These are phyloP conservation scores for Bugulina stolonifera DNA, from an alignment of 2,888 invertebrate species.

Conservation along the genomic window DNA sequence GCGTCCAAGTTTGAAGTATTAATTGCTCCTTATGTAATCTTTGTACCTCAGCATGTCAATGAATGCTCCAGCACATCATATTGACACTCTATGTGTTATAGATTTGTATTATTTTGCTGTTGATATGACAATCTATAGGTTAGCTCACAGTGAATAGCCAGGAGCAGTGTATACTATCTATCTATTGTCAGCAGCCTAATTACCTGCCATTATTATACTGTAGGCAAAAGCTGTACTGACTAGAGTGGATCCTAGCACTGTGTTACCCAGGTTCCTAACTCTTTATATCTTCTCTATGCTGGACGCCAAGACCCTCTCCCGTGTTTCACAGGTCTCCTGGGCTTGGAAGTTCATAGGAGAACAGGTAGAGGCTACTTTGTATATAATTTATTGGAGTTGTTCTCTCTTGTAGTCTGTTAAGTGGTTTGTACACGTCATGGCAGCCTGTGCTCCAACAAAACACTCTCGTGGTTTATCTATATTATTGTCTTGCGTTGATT, in stretches of 20 bases:
- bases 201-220: neutral
- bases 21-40: no score
- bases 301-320: slow-evolving; percentile 47
- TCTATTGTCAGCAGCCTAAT: neutral
- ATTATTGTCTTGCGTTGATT: neutral
- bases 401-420: no score
- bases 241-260: slow-evolving; percentile 41
- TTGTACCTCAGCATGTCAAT: no score
- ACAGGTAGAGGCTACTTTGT: no score
- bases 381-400: no score
- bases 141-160: neutral
- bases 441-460: no score
- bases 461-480: neutral
- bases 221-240: slow-evolving; percentile 23
- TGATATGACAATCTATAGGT: no score
- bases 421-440: no score
- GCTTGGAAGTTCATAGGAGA: slow-evolving; percentile 50
- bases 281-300: slow-evolving; percentile 50
- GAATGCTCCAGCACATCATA: no score
- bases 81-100: no score
- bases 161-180: neutral
- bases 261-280: slow-evolving; percentile 45
- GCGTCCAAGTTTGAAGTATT: no score
- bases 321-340: slow-evolving; percentile 47
- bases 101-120: no score